Evolutionary conservation across 2,888 invertebrate genomes (phyloP).

Genomic region (Drosophila fungiperda): DNA sequence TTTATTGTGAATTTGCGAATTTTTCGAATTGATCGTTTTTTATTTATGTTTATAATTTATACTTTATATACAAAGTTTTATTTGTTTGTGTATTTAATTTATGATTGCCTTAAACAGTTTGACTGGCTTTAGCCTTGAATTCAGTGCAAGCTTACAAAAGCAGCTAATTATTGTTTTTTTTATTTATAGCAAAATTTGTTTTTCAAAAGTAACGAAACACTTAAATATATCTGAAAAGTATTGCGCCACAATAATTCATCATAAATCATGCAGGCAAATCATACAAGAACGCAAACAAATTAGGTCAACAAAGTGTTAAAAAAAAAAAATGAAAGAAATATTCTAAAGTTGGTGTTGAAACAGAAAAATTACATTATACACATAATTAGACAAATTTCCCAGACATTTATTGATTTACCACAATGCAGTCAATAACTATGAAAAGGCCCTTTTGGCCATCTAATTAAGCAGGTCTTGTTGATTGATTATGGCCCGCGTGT

Average conservation of each 20-base stretch:
- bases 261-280: conserved; percentile 19
- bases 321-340: neutral
- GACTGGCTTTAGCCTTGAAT: conserved; percentile 35
- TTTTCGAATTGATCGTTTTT: conserved; percentile 38
- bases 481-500: conserved; percentile 55
- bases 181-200: neutral
- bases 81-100: conserved; percentile 28
- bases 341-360: conserved; percentile 3
- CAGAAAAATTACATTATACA: conserved; percentile 33
- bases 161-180: neutral
- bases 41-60: conserved; percentile 29
- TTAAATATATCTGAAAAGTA: conserved; percentile 1
- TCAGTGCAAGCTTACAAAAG: neutral
- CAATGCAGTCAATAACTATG: conserved; percentile 8
- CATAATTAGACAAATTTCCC: conserved; percentile 52
- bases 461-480: conserved; percentile 66
- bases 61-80: conserved; percentile 15
- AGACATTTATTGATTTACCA: conserved; percentile 31
- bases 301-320: conserved; percentile 13
- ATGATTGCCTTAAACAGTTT: conserved; percentile 42
- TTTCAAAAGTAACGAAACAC: neutral
- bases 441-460: conserved; percentile 10
- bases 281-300: conserved; percentile 26
- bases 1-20: conserved; percentile 25
- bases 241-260: conserved; percentile 23